Percentiles rank a stretch among this genome's conserved stretches.
These are phyloP conservation scores for Fregata magnificens DNA, from an alignment of 2,113 vertebrate species.

Conservation along the genomic window DNA sequence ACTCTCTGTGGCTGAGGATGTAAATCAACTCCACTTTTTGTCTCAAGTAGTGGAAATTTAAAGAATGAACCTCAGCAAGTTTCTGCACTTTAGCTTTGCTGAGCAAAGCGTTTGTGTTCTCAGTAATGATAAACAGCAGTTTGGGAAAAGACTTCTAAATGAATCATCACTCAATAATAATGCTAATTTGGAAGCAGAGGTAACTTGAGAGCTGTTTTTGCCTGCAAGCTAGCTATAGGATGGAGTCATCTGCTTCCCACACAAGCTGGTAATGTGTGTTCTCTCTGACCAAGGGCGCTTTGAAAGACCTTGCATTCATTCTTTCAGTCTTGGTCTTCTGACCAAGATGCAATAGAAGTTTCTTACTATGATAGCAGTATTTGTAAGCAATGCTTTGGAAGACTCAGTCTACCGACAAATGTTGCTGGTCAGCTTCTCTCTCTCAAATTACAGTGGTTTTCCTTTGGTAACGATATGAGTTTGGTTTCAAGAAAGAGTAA, in stretches of 20 bases:
- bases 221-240: background rate
- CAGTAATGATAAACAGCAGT: background rate
- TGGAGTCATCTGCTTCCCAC: background rate
- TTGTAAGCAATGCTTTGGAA: background rate
- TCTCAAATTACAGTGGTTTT: background rate
- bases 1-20: background rate
- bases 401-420: background rate
- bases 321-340: background rate
- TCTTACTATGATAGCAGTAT: background rate
- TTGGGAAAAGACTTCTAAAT: background rate
- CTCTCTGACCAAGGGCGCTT: background rate
- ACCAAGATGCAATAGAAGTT: background rate
- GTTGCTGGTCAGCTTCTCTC: background rate
- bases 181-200: background rate
- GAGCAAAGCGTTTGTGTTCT: background rate
- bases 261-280: background rate
- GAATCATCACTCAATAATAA: background rate
- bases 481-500: background rate
- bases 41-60: background rate
- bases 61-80: slow-evolving; percentile 25
- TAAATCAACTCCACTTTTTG: slow-evolving; percentile 23
- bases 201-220: background rate
- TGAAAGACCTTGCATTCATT: background rate
- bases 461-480: background rate
- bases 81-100: slow-evolving; percentile 1